phyloP scores from a whole-genome alignment of 2,797 vertebrate species.

The Lycodopsis pacificus region DNA sequence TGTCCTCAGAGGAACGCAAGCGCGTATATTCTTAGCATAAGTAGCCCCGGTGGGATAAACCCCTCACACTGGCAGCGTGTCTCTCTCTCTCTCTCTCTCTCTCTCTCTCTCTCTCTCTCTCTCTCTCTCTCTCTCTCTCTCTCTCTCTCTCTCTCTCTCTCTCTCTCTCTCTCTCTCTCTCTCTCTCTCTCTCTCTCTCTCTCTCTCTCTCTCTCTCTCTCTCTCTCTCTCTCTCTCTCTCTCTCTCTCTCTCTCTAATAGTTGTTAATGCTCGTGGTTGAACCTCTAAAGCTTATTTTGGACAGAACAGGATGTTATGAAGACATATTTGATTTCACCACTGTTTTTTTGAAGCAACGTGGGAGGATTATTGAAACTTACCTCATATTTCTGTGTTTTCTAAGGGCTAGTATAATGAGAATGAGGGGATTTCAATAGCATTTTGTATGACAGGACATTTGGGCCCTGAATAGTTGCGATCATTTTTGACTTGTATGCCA shows the following conservation, averaged over 20 bases:
- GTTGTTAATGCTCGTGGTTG: conserved; percentile 23
- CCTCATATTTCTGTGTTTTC: neutral
- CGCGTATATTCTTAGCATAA: conserved; percentile 61
- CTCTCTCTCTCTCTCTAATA: neutral
- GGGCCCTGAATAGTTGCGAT: neutral
- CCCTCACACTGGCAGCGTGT: conserved; percentile 49
- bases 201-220: no score
- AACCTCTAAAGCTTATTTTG: conserved; percentile 14
- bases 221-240: no score
- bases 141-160: no score
- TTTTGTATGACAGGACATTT: neutral
- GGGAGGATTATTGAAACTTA: neutral
- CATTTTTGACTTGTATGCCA: neutral
- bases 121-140: no score
- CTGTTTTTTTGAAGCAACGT: neutral
- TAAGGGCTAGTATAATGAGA: neutral
- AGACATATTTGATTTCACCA: neutral
- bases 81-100: no score
- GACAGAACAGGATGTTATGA: neutral
- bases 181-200: no score
- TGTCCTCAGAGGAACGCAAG: conserved; percentile 34
- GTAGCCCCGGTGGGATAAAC: conserved; percentile 63
- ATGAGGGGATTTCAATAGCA: neutral
- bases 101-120: no score
- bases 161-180: no score